Percentiles rank a stretch among this genome's conserved stretches.
Evolutionary conservation across 2,888 invertebrate genomes (phyloP).

Genomic region (Temnothorax unifasciatus): DNA sequence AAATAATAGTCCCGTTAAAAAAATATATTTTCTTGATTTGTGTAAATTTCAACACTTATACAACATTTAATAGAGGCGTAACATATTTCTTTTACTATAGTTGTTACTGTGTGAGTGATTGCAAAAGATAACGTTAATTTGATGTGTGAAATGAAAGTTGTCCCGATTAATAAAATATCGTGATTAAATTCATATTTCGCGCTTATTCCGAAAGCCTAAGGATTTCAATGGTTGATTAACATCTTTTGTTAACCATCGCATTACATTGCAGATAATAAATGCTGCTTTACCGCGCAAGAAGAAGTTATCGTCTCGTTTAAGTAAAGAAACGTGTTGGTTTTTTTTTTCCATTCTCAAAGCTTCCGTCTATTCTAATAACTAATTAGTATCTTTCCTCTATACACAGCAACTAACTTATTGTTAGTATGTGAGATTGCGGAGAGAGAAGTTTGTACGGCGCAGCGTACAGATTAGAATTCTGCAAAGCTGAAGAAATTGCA

Average conservation of each 20-base stretch:
- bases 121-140: not conserved
- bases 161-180: constrained; percentile 9
- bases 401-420: not conserved
- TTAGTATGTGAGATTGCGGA: constrained; percentile 30
- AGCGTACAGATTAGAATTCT: constrained; percentile 20
- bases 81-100: constrained; percentile 2
- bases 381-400: constrained; percentile 27
- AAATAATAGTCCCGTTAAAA: not conserved
- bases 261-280: not conserved
- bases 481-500: not conserved
- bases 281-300: not conserved
- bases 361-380: constrained; percentile 21
- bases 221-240: constrained; percentile 21
- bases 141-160: not conserved
- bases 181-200: constrained; percentile 6
- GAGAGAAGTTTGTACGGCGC: not conserved
- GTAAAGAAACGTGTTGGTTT: not conserved
- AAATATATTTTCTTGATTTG: not conserved
- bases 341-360: not conserved
- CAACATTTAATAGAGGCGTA: not conserved
- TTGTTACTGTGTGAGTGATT: not conserved
- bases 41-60: not conserved
- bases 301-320: not conserved
- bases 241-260: not conserved
- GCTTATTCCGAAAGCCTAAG: not conserved